Base-by-base conservation (phyloP, 2,888 invertebrate genomes). In the Lochmaea capreae region DNA sequence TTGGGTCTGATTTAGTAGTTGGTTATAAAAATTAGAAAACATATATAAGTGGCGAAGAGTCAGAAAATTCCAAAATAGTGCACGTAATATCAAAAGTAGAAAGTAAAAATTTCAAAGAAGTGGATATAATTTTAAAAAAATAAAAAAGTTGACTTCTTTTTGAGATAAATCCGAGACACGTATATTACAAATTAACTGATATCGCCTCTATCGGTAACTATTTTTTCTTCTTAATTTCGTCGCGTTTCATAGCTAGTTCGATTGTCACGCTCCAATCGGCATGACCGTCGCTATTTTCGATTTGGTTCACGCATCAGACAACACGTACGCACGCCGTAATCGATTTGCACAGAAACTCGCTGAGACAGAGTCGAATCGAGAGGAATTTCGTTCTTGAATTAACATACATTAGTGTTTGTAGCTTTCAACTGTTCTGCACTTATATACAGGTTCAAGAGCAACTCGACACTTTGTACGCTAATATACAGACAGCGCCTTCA, bases 261-360 rank as follows among this genome's bases (percentile, higher is more conserved):
- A 57, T 71, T 65, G 65, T 71, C 70, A 65, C 63, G 65, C 61
- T 71, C 61, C 42, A 65, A 52, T 71, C 65, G 65, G 71, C 66
- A 59, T 54, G 69, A 65, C 75, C 46, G 62, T 61, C 71, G 68
- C 75, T 57, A 75, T 75, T 75, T 66, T 77, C 80, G 79, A 81
- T 80, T 80, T 77, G 71, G 76, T 81, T 81, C 80, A 82, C 82
- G 82, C 82, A 81, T 80, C 81, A 78, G 71, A 49, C 79, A 74
- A 76, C 81, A 81, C 76, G 81, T 81, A 81, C 71, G 71, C 71
- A 80, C 77, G 67, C 77, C 75, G 71, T 81, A 79, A 82, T 82
- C 81, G 81, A 81, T 81, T 81, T 65, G 58, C 72, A 67, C 65
- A 42, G 49, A 73, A 75, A 46, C 42, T 52, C 54, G 59, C 43